Base-by-base conservation (phyloP, 2,888 invertebrate species). In the Scaptomyza polygonia region DNA sequence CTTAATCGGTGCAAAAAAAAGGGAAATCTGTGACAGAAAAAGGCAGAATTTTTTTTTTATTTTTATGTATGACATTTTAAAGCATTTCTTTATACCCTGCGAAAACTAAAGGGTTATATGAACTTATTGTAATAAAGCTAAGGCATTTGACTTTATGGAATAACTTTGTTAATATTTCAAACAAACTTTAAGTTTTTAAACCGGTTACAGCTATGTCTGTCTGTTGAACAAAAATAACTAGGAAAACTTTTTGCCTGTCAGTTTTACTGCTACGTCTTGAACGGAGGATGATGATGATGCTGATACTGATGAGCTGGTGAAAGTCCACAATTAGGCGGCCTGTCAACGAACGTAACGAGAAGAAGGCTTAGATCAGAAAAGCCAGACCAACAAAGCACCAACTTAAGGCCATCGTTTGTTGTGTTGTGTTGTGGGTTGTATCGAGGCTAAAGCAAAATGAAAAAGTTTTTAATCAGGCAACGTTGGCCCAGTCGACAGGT, bases 381-480 rank as follows among this genome's bases (percentile, higher is more conserved):
- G 42, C 59, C 45, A 14, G 44, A 6, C 3, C 21, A 27, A 45
- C 18, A n/a, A n/a, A 18, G 18, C 48, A 11, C 12, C 9, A 48
- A 32, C 48, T 48, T n/a, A 32, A 18, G 32, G 48, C 48, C 48
- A 39, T 12, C 32, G 30, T 47, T 36, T 9, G 18, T 59, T 1
- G 18, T 21, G 27, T 42, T 36, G 25, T 36, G 42, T 42, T 40
- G 21, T 8, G 30, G 11, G 14, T 16, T 49, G 27, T 18, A 39
- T 30, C 49, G 34, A 21, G 45, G 48, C 56, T 43, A 14, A 62
- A 16, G 34, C 34, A 34, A 8, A 18, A 34, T 44, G 42, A 21
- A 54, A 61, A 71, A 78, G 55, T 40, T 75, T 72, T 73, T 75
- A 75, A 75, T 78, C 75, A 75, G 74, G 39, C 58, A 43, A 54